Base-by-base conservation (phyloP, 1,140 invertebrate species). In the Calephelis virginiensis region DNA sequence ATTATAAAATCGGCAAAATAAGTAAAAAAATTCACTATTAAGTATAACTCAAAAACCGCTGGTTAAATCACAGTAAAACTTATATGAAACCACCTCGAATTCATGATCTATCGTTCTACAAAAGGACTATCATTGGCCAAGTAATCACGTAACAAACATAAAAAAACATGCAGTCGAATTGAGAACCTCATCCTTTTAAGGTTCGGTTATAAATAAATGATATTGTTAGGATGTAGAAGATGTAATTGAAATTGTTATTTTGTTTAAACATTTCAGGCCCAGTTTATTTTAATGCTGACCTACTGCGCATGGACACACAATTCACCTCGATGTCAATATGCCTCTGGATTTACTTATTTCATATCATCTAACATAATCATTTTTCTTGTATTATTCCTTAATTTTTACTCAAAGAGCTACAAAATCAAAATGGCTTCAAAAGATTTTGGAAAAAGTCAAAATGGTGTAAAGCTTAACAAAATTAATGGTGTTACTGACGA, bases 401-500 rank as follows among this genome's bases (percentile, higher is more conserved):
- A 98, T 71, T 99, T 98, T 92, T 98, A 98, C 80, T 93, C 94
- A 63, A 95, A 96, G 77, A 93, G 95, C 11, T 98, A 98, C 80
- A 90, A 93, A n/a, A 91, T 63, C 12, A 80, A 81, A 59, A 85
- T 77, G 43, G 76, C 80, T 63, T 65, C 67, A 8, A 78, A 79
- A 62, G 78, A 82, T 63, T 70, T 75, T 37, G 68, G 77, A 2
- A 89, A 74, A 74, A 69, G 73, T 61, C 77, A 84, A 48, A 86
- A 94, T 92, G 91, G 93, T 49, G 92, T 94, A 10, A 71, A 75
- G 37, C 28, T 61, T 0, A 56, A 61, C 28, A 78, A 75, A 47
- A 66, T 73, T 40, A 82, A 83, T 48, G 80, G 78, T 28, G 63
- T 76, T 1, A 69, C 49, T 40, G 63, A 73, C 2, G 75, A 76